A percentile compares a stretch with the other conserved stretches of the same genome.
phyloP scores from a whole-genome alignment of 35 echinoderm and acorn worm species.

The Anneissia japonica region DNA sequence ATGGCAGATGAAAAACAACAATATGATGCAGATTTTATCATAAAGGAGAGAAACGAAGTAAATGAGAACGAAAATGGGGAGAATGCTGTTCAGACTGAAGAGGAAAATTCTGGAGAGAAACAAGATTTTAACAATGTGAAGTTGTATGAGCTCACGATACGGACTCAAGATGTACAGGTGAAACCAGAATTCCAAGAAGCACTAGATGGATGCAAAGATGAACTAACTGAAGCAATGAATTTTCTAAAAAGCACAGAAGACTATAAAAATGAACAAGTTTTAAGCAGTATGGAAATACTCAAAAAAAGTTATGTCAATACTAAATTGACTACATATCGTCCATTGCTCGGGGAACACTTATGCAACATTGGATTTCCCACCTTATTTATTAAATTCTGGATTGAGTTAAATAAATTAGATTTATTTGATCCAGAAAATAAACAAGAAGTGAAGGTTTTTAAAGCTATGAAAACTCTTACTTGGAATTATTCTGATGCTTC shows the following conservation, averaged over 20 bases:
- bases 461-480: neutral
- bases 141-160: neutral
- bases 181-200: neutral
- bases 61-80: neutral
- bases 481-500: conserved; percentile 76
- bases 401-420: neutral
- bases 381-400: neutral
- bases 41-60: neutral
- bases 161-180: neutral
- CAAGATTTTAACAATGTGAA: neutral
- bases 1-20: neutral
- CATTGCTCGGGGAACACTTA: neutral
- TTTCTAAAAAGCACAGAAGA: neutral
- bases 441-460: neutral
- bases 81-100: too few species aligned
- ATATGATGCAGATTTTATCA: neutral
- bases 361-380: neutral
- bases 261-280: neutral
- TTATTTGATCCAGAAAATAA: neutral
- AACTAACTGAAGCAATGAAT: neutral
- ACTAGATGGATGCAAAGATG: neutral
- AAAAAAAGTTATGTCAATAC: neutral
- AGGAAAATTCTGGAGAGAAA: too few species aligned
- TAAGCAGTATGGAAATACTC: neutral
- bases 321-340: neutral